These are phyloP conservation scores for Ursus arctos DNA, from an alignment of 2,113 vertebrate genomes.

Conservation along the genomic window DNA sequence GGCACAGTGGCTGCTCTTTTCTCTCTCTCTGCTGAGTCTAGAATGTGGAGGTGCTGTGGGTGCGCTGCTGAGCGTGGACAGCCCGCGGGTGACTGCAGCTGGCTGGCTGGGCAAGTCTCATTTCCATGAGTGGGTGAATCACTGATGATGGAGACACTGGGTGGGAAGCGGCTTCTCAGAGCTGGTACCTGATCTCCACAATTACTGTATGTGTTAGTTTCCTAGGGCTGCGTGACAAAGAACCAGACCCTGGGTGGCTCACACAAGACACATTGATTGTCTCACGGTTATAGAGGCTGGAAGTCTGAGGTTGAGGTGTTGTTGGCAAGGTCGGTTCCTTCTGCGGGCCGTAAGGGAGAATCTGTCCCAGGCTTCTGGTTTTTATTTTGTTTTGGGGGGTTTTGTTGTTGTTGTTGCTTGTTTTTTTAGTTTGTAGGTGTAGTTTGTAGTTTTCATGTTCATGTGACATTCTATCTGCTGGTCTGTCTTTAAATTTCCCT, in stretches of 20 bases:
- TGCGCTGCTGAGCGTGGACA: fast-evolving
- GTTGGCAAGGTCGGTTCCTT: background rate
- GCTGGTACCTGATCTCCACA: too few relatives aligned
- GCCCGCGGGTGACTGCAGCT: background rate
- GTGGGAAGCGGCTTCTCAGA: background rate
- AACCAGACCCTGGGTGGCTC: background rate
- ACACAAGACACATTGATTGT: background rate
- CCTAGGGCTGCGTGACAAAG: background rate
- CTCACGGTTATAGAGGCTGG: background rate
- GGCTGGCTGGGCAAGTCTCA: background rate
- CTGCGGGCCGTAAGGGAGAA: background rate
- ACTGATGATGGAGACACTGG: background rate
- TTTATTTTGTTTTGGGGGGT: background rate
- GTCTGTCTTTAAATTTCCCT: background rate
- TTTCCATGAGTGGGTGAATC: background rate
- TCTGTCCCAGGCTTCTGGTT: background rate
- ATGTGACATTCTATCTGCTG: fast-evolving
- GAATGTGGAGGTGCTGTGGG: background rate
- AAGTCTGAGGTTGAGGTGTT: background rate
- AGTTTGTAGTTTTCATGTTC: background rate
- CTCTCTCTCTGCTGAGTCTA: background rate
- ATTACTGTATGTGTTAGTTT: background rate
- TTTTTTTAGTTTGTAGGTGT: background rate
- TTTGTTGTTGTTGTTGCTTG: background rate
- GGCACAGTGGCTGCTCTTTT: background rate